Evolutionary conservation across 2,113 vertebrate species (phyloP), one percentile per base, ranked within the genome.

Genomic region (Sarotherodon lohbergeri): DNA sequence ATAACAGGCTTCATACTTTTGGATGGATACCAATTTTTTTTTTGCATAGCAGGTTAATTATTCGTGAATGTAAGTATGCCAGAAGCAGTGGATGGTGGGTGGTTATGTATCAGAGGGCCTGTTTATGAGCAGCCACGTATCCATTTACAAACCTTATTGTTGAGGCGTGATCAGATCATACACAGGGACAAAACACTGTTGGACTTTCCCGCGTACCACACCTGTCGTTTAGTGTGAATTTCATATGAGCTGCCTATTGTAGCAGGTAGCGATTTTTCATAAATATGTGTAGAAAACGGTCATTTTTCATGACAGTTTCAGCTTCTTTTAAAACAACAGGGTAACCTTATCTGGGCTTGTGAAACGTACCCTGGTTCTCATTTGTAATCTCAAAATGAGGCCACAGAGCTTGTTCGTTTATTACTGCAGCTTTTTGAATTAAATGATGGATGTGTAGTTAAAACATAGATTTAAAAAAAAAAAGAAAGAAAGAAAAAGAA

Each of bases 61-160:
- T 52, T 52, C 2, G 13, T 89, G 81, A 78, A 36, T 41, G 6
- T 80, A 55, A 82, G 52, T 80, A 27, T 50, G 80, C 29, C 73
- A 39, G 55, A 81, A 59, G 34, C 36, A 48, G 8, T 24, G 9
- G 24, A 32, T 84, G n/a, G 68, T 81, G 7, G 13, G 11, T 48
- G 68, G 54, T 27, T 83, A 13, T 34, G 19, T 46, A 56, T 88
- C 10, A 56, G 36, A 43, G 5, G 27, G 27, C 29, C 32, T 71
- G 54, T 68, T 91, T 19, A 86, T 43, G 16, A 79, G 48, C 61
- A 56, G 29, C 63, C 71, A 81, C 1, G 16, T 87, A 39, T 87
- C 88, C 7, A 57, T 85, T 86, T 83, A 39, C 79, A 17, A n/a
- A 78, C 66, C 68, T 59, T 41, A 55, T 89, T 86, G 82, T 88